Evolutionary conservation across 1,140 invertebrate genomes (phyloP).

Genomic region (Trichoplusia ni): DNA sequence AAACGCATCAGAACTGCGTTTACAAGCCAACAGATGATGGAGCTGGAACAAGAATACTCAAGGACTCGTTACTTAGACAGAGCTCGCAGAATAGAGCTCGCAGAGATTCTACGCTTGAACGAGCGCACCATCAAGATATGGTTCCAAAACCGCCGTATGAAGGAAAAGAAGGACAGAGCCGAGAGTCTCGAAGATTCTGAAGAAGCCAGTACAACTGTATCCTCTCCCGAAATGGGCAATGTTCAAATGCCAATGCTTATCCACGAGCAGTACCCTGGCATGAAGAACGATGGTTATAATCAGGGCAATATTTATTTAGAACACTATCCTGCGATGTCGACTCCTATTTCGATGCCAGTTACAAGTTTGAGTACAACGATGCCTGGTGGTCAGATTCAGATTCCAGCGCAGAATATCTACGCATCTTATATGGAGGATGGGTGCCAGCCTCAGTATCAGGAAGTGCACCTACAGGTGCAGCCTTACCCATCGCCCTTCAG

Average conservation of each 20-base stretch:
- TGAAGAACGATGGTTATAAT: slow-evolving; percentile 19
- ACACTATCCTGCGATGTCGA: slow-evolving; percentile 24
- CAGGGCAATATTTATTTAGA: slow-evolving; percentile 18
- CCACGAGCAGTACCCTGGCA: slow-evolving; percentile 38
- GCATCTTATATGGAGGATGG: background rate
- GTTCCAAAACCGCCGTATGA: slow-evolving; percentile 98
- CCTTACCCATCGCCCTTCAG: slow-evolving; percentile 11
- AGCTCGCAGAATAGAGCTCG: slow-evolving; percentile 95
- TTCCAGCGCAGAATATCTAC: background rate
- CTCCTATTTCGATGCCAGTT: slow-evolving; percentile 24
- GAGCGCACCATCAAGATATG: slow-evolving; percentile 98
- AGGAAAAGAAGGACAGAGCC: slow-evolving; percentile 94
- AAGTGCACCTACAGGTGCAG: slow-evolving; percentile 29
- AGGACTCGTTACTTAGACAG: slow-evolving; percentile 97
- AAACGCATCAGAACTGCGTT: slow-evolving; percentile 95
- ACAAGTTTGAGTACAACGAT: background rate
- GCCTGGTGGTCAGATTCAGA: background rate
- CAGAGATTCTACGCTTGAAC: slow-evolving; percentile 94
- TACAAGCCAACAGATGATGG: slow-evolving; percentile 94
- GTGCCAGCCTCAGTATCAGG: slow-evolving; percentile 20
- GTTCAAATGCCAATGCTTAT: slow-evolving; percentile 22
- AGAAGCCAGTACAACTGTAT: slow-evolving; percentile 47
- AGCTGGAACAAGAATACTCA: slow-evolving; percentile 98
- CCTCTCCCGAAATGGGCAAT: slow-evolving; percentile 38
- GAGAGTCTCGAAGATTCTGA: slow-evolving; percentile 49